Percentiles rank a stretch among this genome's conserved stretches.
Evolutionary conservation across 2,888 invertebrate genomes (phyloP).

Genomic region (Cepaea hortensis): DNA sequence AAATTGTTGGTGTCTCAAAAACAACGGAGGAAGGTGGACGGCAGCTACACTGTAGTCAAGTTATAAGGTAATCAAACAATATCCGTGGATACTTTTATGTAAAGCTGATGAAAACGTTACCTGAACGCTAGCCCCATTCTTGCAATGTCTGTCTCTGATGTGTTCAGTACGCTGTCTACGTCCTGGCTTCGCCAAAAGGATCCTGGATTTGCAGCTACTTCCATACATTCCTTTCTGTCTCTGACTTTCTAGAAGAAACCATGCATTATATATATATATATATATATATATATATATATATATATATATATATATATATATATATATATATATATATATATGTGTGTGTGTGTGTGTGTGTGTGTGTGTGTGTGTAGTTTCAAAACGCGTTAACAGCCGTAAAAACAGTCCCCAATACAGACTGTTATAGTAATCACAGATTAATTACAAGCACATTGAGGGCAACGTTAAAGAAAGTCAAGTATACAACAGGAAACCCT

Average conservation of each 20-base stretch:
- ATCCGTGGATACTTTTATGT: background rate
- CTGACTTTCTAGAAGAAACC: background rate
- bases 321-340: background rate
- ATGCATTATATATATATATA: background rate
- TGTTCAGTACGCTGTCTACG: background rate
- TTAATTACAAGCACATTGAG: too few species aligned
- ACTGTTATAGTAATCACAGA: too few species aligned
- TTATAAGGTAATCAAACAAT: background rate
- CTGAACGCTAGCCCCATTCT: background rate
- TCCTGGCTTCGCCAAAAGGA: slow-evolving; percentile 23
- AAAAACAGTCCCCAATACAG: too few species aligned
- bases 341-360: too few species aligned
- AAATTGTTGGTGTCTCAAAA: too few species aligned
- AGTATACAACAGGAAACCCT: too few species aligned
- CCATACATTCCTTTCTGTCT: background rate
- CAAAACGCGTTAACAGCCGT: too few species aligned
- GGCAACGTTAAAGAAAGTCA: too few species aligned
- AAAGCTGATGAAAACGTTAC: background rate
- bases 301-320: background rate
- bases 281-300: background rate
- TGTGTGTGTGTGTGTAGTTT: too few species aligned
- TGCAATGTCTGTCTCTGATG: slow-evolving; percentile 1
- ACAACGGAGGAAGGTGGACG: too few species aligned
- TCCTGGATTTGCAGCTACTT: slow-evolving; percentile 18
- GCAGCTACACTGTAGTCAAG: too few species aligned